Percentiles rank a stretch among this genome's conserved stretches.
phyloP scores from a whole-genome alignment of 2,113 vertebrate species.

The Chlamydotis undulata region DNA sequence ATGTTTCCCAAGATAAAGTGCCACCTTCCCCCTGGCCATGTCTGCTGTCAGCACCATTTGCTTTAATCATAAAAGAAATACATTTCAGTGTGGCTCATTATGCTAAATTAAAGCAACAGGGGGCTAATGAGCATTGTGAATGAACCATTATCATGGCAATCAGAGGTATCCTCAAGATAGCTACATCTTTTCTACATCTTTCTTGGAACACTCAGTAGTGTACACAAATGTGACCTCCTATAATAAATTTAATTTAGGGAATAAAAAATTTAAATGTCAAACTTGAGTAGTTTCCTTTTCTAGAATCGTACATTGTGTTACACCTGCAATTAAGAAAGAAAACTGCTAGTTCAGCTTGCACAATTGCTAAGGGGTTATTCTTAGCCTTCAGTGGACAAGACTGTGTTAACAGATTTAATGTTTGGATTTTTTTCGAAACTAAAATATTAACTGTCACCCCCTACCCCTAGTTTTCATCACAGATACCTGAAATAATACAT shows the following conservation, averaged over 20 bases:
- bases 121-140: slow-evolving; percentile 50
- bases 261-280: background rate
- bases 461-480: background rate
- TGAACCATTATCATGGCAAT: slow-evolving; percentile 6
- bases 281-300: background rate
- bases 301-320: background rate
- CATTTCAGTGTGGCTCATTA: slow-evolving; percentile 33
- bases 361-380: background rate
- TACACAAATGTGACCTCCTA: background rate
- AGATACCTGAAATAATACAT: background rate
- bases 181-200: slow-evolving; percentile 15
- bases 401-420: background rate
- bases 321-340: background rate
- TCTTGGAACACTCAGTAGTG: background rate
- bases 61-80: slow-evolving; percentile 50
- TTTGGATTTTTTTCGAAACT: background rate
- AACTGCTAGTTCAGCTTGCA: background rate
- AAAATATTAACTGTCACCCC: background rate
- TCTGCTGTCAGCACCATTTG: background rate
- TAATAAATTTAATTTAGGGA: background rate
- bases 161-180: background rate
- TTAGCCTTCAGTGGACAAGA: background rate
- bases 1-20: background rate
- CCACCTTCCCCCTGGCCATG: background rate
- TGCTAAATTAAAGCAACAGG: slow-evolving; percentile 51